Evolutionary conservation across 1,140 invertebrate species (phyloP), one percentile per base, ranked within the genome.

Genomic region (Hyphantria cunea): DNA sequence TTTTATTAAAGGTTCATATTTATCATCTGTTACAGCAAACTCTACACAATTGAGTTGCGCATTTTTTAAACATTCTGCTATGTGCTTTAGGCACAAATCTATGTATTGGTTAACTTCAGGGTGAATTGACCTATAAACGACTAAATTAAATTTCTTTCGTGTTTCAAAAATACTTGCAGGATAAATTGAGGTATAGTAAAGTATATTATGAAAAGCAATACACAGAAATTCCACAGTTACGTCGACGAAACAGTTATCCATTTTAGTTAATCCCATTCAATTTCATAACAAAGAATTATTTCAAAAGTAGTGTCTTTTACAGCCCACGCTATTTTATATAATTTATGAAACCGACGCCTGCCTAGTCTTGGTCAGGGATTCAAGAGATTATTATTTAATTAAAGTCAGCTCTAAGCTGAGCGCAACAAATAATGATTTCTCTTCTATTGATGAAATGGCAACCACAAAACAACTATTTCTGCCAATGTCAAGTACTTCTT

Each of bases 61-160:
- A 42, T 67, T 76, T 37, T 80, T 88, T n/a, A 94, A 63, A 17
- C 93, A 77, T 69, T 88, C 83, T 51, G 68, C 66, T 7, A 86
- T 70, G 45, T 80, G 82, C 66, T 77, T 91, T 3, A 94, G 67
- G 63, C 92, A 84, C 60, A 93, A 87, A 72, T 89, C 91, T 14
- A 94, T 89, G 60, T 94, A 94, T 44, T 92, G 80, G 50, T 93
- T 93, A 0, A 94, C 78, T 74, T 93, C 92, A 31, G 93, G 93
- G 83, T 94, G 93, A 45, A 90, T 83, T 33, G 92, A 93, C 51
- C 91, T 78, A 64, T 93, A 83, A 0, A 93, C 86, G 12, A 87
- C 86, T 14, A 91, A 82, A 17, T 90, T 92, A 60, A 94, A 94
- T 61, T 94, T 92, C 68, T 91, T 93, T 72, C 91, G 92, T 6